Conservation (phyloP, 2,888 invertebrate species). For the Zhuqinia jingwanae region DNA sequence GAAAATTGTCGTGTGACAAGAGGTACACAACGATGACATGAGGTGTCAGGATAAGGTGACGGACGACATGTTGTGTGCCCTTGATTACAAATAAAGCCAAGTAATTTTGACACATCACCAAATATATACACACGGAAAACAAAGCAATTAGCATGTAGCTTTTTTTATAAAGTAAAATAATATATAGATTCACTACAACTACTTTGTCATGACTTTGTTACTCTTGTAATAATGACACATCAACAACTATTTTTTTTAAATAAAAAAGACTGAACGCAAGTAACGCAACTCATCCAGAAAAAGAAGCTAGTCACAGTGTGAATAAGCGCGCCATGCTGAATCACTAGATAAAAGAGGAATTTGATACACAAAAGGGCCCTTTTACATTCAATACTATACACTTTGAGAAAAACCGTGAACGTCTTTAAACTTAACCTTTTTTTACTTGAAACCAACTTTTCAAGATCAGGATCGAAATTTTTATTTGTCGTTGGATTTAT, state of each 20-base stretch:
- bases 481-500: not conserved
- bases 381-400: not conserved
- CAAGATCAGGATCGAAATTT: constrained; percentile 67
- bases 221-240: constrained; percentile 54
- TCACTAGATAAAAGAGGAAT: constrained; percentile 29
- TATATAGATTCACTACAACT: not conserved
- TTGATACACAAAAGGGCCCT: constrained; percentile 28
- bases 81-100: constrained; percentile 33
- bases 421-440: constrained; percentile 43
- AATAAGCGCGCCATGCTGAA: constrained; percentile 51
- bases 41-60: constrained; percentile 44
- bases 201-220: constrained; percentile 41
- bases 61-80: constrained; percentile 48
- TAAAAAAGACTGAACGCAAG: constrained; percentile 52
- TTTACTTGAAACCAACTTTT: constrained; percentile 52
- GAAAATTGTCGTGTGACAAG: not conserved
- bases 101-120: not conserved
- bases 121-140: constrained; percentile 25
- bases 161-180: too few species aligned
- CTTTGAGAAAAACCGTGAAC: constrained; percentile 32
- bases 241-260: constrained; percentile 15
- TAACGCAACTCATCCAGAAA: constrained; percentile 68
- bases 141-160: constrained; percentile 48
- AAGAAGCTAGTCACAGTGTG: constrained; percentile 56
- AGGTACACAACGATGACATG: not conserved